A percentile compares a stretch with the other conserved stretches of the same genome.
Evolutionary conservation across 2,113 vertebrate species (phyloP).

Genomic region (Pseudopodoces humilis): DNA sequence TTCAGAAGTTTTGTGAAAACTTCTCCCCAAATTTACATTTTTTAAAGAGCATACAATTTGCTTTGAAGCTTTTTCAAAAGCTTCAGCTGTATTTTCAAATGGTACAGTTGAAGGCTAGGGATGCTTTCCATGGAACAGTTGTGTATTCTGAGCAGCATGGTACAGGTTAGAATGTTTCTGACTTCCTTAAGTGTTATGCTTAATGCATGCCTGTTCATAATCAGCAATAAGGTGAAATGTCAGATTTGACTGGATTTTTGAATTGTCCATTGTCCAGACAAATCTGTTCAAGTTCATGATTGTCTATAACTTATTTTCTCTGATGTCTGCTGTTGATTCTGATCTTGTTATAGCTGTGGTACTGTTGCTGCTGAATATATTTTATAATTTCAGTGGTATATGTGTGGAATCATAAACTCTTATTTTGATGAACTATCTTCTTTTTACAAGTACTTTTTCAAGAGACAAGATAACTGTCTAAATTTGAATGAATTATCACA

Average conservation of each 20-base stretch:
- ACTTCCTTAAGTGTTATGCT: not conserved
- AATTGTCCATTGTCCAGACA: not conserved
- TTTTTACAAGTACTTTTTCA: not conserved
- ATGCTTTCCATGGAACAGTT: not conserved
- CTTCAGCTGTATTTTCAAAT: not conserved
- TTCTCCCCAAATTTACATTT: not conserved
- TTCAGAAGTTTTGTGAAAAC: not conserved
- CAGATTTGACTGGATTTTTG: not conserved
- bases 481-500: not conserved
- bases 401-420: not conserved
- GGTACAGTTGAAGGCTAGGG: not conserved
- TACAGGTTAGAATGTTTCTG: not conserved
- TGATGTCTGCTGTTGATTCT: not conserved
- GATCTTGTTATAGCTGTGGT: not conserved
- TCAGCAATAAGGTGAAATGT: not conserved
- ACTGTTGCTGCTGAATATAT: not conserved
- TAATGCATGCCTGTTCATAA: not conserved
- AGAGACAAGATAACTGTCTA: not conserved
- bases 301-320: not conserved
- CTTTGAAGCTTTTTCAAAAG: not conserved
- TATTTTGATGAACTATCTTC: not conserved
- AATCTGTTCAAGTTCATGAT: not conserved
- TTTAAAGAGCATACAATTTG: not conserved
- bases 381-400: not conserved
- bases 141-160: not conserved